These are phyloP conservation scores for Esox lucius DNA, from an alignment of 2,797 vertebrate genomes.

Conservation along the genomic window DNA sequence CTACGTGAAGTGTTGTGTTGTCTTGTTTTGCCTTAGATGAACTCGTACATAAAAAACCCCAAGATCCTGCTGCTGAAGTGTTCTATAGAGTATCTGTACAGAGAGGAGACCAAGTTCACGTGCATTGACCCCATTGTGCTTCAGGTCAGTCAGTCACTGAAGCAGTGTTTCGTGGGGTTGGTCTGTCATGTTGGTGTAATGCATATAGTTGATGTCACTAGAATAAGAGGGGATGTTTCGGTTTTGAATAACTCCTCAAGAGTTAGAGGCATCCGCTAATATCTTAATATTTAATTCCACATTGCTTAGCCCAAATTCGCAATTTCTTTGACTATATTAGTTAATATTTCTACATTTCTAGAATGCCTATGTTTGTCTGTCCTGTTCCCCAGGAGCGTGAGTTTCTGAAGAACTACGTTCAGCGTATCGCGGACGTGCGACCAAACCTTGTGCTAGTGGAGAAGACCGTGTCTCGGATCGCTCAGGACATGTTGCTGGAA, in stretches of 20 bases:
- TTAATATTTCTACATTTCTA: too few relatives aligned
- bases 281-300: not conserved
- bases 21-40: constrained; percentile 80
- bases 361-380: not conserved
- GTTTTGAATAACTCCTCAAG: not conserved
- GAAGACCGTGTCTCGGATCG: constrained; percentile 97
- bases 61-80: constrained; percentile 97
- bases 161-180: not conserved
- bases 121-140: constrained; percentile 98
- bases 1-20: not conserved
- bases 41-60: constrained; percentile 93
- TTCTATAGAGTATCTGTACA: constrained; percentile 96
- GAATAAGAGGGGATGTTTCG: not conserved
- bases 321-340: not conserved
- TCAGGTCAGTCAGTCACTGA: constrained; percentile 78
- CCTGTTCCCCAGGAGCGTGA: constrained; percentile 83
- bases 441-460: constrained; percentile 96
- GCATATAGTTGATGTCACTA: not conserved
- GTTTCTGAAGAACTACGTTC: constrained; percentile 97
- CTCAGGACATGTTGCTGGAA: constrained; percentile 96
- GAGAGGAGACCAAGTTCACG: constrained; percentile 98
- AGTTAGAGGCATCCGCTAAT: too few relatives aligned
- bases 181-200: not conserved
- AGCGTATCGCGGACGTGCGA: constrained; percentile 93
- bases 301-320: not conserved